phyloP scores from a whole-genome alignment of 2,888 invertebrate genomes.

The Nesidiocoris tenuis region DNA sequence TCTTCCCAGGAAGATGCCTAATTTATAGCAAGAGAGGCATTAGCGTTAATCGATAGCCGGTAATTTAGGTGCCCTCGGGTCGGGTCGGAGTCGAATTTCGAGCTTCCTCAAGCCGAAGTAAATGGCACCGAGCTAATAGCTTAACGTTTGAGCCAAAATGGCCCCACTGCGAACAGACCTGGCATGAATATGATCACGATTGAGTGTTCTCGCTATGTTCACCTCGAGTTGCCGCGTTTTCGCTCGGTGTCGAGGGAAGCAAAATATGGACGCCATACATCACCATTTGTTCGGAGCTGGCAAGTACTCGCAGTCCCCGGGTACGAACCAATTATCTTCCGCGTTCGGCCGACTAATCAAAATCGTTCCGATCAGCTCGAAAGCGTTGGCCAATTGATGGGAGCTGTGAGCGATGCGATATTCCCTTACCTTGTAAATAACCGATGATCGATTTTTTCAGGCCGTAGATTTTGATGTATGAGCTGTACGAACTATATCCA shows the following conservation, averaged over 20 bases:
- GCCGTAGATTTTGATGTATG: no score
- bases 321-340: not conserved
- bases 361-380: not conserved
- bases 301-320: not conserved
- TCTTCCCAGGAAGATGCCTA: no score
- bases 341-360: not conserved
- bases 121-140: not conserved
- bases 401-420: no score
- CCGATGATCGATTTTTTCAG: no score
- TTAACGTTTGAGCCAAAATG: not conserved
- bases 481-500: no score
- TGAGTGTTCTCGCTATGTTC: not conserved
- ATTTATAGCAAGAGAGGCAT: no score
- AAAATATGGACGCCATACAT: not conserved
- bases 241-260: not conserved
- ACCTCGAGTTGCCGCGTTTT: not conserved
- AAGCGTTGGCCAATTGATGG: no score
- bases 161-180: not conserved
- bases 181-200: not conserved
- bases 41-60: not conserved
- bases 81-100: not conserved
- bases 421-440: no score
- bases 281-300: not conserved
- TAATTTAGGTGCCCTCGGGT: not conserved
- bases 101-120: not conserved